Evolutionary conservation across 2,888 invertebrate genomes (phyloP).

Genomic region (Tineola bisselliella): DNA sequence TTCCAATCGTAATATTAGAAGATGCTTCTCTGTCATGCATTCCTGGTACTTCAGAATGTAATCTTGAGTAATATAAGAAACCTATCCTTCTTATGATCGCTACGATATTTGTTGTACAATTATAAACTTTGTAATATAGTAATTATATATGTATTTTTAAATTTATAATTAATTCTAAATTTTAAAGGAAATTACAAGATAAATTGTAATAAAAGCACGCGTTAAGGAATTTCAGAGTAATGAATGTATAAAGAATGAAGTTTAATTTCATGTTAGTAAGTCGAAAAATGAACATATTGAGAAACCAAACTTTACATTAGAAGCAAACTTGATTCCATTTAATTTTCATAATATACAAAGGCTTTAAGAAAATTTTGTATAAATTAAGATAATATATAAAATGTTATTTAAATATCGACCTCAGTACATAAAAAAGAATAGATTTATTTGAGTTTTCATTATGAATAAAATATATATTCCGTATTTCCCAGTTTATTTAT

Average conservation of each 20-base stretch:
- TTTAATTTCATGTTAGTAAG: neutral
- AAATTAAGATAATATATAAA: neutral
- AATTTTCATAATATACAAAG: neutral
- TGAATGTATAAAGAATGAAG: neutral
- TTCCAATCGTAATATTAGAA: too few relatives aligned
- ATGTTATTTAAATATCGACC: too few relatives aligned
- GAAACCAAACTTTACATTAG: neutral
- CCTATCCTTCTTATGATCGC: too few relatives aligned
- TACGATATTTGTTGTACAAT: too few relatives aligned
- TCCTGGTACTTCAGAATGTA: too few relatives aligned
- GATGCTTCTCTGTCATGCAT: too few relatives aligned
- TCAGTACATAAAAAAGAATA: neutral
- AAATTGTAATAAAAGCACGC: too few relatives aligned
- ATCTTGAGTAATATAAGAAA: too few relatives aligned
- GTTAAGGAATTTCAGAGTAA: neutral
- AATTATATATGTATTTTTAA: too few relatives aligned
- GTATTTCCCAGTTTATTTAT: neutral
- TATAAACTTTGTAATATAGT: too few relatives aligned
- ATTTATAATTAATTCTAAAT: too few relatives aligned
- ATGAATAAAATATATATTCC: neutral
- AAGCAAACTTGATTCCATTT: neutral
- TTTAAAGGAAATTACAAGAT: too few relatives aligned
- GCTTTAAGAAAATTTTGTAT: neutral
- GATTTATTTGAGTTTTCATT: neutral
- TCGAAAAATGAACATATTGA: neutral